Percentiles rank a stretch among this genome's conserved stretches.
Conservation (phyloP, 2,113 vertebrate genomes). For the Callipepla californica region DNA sequence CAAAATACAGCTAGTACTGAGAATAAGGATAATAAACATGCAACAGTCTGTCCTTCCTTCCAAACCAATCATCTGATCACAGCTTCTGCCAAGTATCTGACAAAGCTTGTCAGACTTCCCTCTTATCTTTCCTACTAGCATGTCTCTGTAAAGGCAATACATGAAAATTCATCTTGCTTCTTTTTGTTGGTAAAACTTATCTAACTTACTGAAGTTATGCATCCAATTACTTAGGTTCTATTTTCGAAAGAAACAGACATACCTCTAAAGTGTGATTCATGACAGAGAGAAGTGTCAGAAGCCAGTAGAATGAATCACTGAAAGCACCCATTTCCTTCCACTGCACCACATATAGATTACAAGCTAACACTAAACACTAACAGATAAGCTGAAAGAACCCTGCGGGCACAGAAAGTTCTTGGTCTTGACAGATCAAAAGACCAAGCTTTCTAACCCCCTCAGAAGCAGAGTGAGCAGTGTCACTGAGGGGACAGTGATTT, state of each 20-base stretch:
- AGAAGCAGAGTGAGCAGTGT: neutral
- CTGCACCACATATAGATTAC: neutral
- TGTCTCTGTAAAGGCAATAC: neutral
- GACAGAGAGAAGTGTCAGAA: neutral
- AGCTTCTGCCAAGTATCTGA: constrained; percentile 41
- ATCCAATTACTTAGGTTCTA: neutral
- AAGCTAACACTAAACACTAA: neutral
- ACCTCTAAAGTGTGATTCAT: neutral
- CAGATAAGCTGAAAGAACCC: neutral
- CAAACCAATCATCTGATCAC: constrained; percentile 28
- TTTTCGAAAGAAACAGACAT: neutral
- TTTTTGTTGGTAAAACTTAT: neutral
- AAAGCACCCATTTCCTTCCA: neutral
- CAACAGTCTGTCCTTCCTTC: constrained; percentile 44
- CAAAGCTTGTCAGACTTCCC: constrained; percentile 25
- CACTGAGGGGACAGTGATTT: neutral
- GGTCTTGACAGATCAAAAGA: neutral
- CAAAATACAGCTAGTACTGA: constrained; percentile 12
- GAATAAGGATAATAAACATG: constrained; percentile 38
- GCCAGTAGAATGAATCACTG: neutral
- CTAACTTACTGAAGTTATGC: neutral
- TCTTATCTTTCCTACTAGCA: neutral
- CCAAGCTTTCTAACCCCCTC: neutral
- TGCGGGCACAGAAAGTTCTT: neutral
- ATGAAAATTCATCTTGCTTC: neutral